Conservation (phyloP, 2,888 invertebrate genomes). For the Cerceris rybyensis region DNA sequence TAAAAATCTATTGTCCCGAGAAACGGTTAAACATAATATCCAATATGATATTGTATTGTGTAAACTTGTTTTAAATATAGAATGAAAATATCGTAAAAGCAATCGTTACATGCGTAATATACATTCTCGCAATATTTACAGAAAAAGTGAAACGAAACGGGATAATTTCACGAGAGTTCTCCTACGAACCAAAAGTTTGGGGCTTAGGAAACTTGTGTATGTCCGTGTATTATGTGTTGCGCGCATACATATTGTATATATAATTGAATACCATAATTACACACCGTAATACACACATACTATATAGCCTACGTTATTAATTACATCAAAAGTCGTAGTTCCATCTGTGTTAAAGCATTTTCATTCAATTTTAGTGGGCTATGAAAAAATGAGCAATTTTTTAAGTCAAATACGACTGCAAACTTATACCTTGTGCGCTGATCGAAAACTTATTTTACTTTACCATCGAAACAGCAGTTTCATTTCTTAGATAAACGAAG, state of each 20-base stretch:
- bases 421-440: not conserved
- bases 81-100: constrained; percentile 34
- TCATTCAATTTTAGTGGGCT: not conserved
- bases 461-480: constrained; percentile 9
- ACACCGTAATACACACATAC: constrained; percentile 27
- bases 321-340: constrained; percentile 17
- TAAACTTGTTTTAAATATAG: constrained; percentile 46
- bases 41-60: constrained; percentile 44
- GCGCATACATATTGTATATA: constrained; percentile 25
- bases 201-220: constrained; percentile 16
- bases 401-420: not conserved
- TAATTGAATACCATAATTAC: constrained; percentile 42
- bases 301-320: constrained; percentile 33
- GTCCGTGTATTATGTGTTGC: constrained; percentile 7
- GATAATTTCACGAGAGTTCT: constrained; percentile 20
- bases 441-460: constrained; percentile 11
- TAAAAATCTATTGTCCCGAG: constrained; percentile 34
- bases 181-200: constrained; percentile 6
- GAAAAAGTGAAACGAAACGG: constrained; percentile 37
- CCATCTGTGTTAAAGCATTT: constrained; percentile 1
- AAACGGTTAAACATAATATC: constrained; percentile 37
- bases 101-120: constrained; percentile 27
- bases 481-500: constrained; percentile 10
- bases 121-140: constrained; percentile 15
- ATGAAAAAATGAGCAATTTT: constrained; percentile 7